Evolutionary conservation across 1,140 invertebrate genomes (phyloP).

Genomic region (Sesamia nonagrioides): DNA sequence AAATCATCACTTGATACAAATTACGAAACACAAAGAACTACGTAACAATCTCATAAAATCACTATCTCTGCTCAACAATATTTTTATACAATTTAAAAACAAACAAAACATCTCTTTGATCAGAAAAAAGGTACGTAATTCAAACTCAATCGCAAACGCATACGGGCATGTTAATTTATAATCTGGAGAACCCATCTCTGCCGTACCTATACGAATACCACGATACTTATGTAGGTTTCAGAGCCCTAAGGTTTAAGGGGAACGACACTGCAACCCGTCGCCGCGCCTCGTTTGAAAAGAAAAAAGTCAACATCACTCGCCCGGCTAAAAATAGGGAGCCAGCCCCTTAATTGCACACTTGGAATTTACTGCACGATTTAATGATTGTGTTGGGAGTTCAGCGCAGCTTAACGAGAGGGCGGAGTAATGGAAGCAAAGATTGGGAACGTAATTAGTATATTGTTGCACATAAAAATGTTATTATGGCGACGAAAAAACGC

Average conservation of each 20-base stretch:
- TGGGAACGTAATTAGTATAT: conserved; percentile 67
- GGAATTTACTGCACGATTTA: conserved; percentile 81
- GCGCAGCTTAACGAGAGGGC: conserved; percentile 64
- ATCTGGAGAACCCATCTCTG: conserved; percentile 48
- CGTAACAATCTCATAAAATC: conserved; percentile 6
- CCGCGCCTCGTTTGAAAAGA: conserved; percentile 61
- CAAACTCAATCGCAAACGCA: conserved; percentile 49
- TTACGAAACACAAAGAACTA: not conserved
- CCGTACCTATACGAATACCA: conserved; percentile 39
- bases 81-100: conserved; percentile 6
- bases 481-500: conserved; percentile 33
- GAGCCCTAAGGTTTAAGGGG: conserved; percentile 57
- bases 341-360: conserved; percentile 79
- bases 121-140: conserved; percentile 48
- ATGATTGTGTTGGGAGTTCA: conserved; percentile 74
- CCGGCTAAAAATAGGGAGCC: conserved; percentile 80
- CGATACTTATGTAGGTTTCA: conserved; percentile 41
- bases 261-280: conserved; percentile 68
- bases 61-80: not conserved
- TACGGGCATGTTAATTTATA: conserved; percentile 53
- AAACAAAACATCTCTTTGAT: conserved; percentile 26
- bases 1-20: not conserved
- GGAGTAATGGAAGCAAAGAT: conserved; percentile 66
- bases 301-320: conserved; percentile 68
- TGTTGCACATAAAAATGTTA: conserved; percentile 46